These are phyloP conservation scores for Mastomys natalensis DNA, from an alignment of 2,113 vertebrate genomes.

Conservation along the genomic window DNA sequence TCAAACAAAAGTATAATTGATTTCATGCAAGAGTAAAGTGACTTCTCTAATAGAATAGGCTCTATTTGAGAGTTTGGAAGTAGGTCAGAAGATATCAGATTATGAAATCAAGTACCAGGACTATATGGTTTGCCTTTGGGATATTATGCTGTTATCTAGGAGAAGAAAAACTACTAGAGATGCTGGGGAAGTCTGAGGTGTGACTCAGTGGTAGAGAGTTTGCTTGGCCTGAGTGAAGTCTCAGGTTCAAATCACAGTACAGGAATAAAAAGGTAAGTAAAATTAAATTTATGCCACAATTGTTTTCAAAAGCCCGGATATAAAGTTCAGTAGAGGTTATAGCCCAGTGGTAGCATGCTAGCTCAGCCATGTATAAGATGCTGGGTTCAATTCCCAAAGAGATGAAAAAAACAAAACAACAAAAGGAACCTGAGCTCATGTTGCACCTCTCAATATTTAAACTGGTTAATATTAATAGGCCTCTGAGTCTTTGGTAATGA, in stretches of 20 bases:
- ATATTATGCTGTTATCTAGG: background rate
- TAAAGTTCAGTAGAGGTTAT: background rate
- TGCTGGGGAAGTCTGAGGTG: background rate
- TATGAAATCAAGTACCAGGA: background rate
- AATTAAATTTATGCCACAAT: background rate
- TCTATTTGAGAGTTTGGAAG: background rate
- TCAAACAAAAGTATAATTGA: slow-evolving; percentile 44
- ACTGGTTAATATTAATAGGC: slow-evolving; percentile 13
- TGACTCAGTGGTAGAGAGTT: background rate
- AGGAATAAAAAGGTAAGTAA: background rate
- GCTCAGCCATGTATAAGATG: background rate
- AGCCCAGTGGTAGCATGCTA: background rate
- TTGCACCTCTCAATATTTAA: background rate
- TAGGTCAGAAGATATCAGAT: background rate
- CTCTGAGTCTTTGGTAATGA: background rate
- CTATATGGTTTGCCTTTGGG: background rate
- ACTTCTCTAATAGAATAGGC: slow-evolving; percentile 29
- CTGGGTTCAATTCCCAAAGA: background rate
- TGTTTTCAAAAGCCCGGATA: background rate
- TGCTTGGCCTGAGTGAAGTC: background rate
- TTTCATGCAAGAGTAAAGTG: slow-evolving; percentile 42
- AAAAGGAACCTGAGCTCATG: background rate
- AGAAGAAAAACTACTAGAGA: slow-evolving; percentile 12
- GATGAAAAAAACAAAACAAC: background rate
- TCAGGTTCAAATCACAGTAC: background rate